Evolutionary conservation across 1,140 invertebrate species (phyloP), one percentile per base, ranked within the genome.

Genomic region (Patella vulgata): DNA sequence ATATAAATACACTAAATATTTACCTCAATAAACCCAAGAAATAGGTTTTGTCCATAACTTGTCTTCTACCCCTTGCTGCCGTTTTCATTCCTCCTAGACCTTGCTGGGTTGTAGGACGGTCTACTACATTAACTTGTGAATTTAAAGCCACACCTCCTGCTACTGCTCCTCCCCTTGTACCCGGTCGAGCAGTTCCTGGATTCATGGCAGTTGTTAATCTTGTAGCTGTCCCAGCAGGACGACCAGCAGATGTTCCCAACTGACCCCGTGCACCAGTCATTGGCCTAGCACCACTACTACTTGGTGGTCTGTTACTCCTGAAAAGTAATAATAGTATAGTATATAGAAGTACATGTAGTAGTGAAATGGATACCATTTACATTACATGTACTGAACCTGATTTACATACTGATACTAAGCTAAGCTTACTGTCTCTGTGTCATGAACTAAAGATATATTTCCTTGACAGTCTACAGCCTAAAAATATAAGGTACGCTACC

Each of bases 31-130:
- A 61, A 47, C 92, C 92, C 68, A 93, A 86, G 84, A 90, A 94
- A 73, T 94, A 94, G 9, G 91, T 88, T 78, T 92, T 93, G 77
- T 95, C 93, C 79, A 93, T 91, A 6, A 94, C 89, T 73, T 91
- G 89, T 59, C 92, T 85, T 71, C 70, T 55, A 70, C 73, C 90
- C 90, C 43, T 88, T 6, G 78, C 87, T 1, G 79, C 83, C 40
- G 91, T 91, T 66, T 91, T 88, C 66, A 93, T 83, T 2, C 91
- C 91, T 23, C 89, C 90, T 14, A 93, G 85, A 2, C 92, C 92
- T 84, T 94, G 91, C 74, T 93, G 92, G 5, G 92, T 94, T 63
- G 93, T 91, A 3, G 92, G 92, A 57, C 93, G 85, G 70, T 93
- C 92, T 27, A 88, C 82, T 23, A 90, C 83, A 36, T 73, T 83